Evolutionary conservation across 2,113 vertebrate genomes (phyloP), one percentile per base, ranked within the genome.

Genomic region (Colistium nudipinnis): DNA sequence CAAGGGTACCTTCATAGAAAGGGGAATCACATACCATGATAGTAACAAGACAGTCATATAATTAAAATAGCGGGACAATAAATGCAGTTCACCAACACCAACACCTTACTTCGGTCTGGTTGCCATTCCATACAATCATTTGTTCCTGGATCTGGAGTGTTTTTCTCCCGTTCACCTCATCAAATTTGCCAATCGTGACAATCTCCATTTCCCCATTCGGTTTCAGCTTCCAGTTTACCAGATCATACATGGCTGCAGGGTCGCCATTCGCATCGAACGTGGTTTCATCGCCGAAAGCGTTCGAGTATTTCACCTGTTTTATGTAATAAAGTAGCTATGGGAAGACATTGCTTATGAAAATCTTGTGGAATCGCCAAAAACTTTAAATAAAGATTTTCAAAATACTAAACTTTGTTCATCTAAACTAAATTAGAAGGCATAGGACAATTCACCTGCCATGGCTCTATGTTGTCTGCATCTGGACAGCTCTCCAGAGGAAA

Each of bases 261-360:
- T 94, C 92, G 0, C 93, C 93, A 6, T 94, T 94, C 53, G 57
- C 55, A 72, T 94, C 92, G 78, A 94, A 93, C 71, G 88, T 91
- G 5, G 71, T 91, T 69, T 91, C 90, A 79, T 93, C 92, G 24
- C 87, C 92, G 66, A 88, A 89, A 5, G 71, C 63, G 62, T 87
- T 91, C 13, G 78, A 39, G 49, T 90, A 93, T 38, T 87, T 65
- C 10, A 92, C 88, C 33, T 85, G 73, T 73, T 88, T 93, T 65
- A 94, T 73, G 74, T 93, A 93, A 62, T 92, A 74, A 60, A 94
- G 87, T 1, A 94, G 80, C 93, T 94, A 51, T 24, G 11, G 22
- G 14, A 54, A 54, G 9, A 61, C 19, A 17, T 4, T 6, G 11
- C 17, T 33, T 16, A 28, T 22, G 17, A n/a, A 14, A 3, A 65